Evolutionary conservation across 2,113 vertebrate genomes (phyloP).

Genomic region (Sciurus niger): DNA sequence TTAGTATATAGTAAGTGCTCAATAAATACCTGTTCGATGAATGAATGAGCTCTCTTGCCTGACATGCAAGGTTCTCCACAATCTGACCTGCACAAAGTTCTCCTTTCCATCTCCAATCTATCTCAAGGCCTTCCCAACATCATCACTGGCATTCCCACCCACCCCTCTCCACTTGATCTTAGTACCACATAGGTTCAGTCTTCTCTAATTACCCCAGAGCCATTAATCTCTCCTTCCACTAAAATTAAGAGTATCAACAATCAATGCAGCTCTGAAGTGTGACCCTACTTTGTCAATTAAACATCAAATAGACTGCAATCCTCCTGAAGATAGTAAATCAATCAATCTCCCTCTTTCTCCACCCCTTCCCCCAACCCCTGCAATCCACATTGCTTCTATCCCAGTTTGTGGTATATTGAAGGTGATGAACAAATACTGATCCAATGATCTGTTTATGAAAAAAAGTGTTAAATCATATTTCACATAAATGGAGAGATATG

Average conservation of each 20-base stretch:
- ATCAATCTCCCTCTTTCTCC: neutral
- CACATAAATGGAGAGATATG: neutral
- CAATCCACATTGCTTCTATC: neutral
- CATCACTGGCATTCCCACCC: neutral
- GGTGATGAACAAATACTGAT: neutral
- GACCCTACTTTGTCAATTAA: neutral
- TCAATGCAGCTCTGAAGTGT: neutral
- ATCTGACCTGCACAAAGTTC: neutral
- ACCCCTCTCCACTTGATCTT: neutral
- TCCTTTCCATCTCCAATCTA: neutral
- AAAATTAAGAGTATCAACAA: neutral
- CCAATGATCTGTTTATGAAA: neutral
- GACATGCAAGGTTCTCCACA: neutral
- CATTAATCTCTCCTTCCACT: neutral
- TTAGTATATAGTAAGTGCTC: neutral
- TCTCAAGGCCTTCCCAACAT: neutral
- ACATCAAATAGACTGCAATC: neutral
- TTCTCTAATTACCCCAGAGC: neutral
- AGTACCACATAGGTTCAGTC: neutral
- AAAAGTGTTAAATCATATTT: slow-evolving; percentile 30
- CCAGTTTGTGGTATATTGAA: neutral
- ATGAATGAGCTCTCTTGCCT: neutral
- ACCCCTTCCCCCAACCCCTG: neutral
- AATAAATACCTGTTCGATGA: neutral
- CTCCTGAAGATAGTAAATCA: neutral